Conservation (phyloP, 1,140 invertebrate genomes). For the Pogonus chalceus region DNA sequence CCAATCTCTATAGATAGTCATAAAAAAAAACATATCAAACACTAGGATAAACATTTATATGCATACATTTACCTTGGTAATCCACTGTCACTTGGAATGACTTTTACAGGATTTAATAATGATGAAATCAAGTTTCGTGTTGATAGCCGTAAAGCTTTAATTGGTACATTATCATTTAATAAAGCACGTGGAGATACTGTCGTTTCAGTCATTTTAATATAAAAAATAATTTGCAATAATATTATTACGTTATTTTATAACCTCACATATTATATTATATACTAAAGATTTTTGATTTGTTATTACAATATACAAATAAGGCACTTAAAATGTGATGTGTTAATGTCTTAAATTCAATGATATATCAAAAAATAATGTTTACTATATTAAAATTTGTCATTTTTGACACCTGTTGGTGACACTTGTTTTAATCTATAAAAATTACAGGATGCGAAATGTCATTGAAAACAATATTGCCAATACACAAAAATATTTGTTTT, state of each 20-base stretch:
- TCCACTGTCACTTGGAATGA: slow-evolving; percentile 43
- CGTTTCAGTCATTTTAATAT: not conserved
- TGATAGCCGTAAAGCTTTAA: slow-evolving; percentile 36
- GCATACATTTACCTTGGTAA: slow-evolving; percentile 38
- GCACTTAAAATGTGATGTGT: not conserved
- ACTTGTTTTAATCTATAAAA: too few relatives aligned
- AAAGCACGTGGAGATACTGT: not conserved
- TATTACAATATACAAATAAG: not conserved
- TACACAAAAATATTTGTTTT: too few relatives aligned
- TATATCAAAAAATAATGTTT: too few relatives aligned
- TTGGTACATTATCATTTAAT: slow-evolving; percentile 1
- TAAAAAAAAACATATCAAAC: not conserved
- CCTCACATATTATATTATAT: too few relatives aligned
- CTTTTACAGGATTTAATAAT: slow-evolving; percentile 49
- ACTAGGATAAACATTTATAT: slow-evolving; percentile 6
- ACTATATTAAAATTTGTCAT: too few relatives aligned
- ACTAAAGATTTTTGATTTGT: too few relatives aligned
- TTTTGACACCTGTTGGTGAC: too few relatives aligned
- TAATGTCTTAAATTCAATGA: not conserved
- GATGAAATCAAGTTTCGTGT: slow-evolving; percentile 39
- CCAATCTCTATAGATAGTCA: slow-evolving; percentile 48
- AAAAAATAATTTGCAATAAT: not conserved
- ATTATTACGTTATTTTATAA: not conserved
- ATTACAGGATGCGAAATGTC: too few relatives aligned
- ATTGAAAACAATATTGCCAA: too few relatives aligned